phyloP scores from a whole-genome alignment of 1,140 invertebrate genomes.

The Colletes gigas region DNA sequence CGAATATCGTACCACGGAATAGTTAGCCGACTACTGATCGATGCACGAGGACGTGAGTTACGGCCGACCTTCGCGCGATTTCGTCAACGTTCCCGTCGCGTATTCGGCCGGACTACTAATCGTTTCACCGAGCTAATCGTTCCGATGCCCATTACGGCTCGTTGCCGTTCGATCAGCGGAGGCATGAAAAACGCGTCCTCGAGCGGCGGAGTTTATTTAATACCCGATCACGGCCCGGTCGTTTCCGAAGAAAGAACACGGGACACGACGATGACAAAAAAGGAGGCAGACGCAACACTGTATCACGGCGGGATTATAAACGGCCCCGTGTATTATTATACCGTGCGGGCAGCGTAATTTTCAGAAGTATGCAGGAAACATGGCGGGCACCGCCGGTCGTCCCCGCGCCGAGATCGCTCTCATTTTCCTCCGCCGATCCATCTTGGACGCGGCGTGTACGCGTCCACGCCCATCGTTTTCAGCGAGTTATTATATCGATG shows the following conservation, averaged over 20 bases:
- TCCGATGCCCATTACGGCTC: background rate
- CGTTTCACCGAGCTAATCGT: constrained; percentile 22
- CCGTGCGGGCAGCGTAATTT: constrained; percentile 24
- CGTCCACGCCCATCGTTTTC: constrained; percentile 42
- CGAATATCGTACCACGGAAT: constrained; percentile 24
- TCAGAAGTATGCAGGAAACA: constrained; percentile 3
- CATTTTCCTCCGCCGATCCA: constrained; percentile 12
- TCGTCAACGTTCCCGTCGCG: constrained; percentile 32
- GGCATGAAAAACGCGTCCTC: background rate
- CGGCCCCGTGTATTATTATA: constrained; percentile 6
- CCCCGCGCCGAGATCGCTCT: background rate
- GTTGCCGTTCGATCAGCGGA: background rate
- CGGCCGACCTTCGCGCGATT: constrained; percentile 50
- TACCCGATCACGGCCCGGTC: background rate
- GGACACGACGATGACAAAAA: background rate
- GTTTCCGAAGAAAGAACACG: background rate
- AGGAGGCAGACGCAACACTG: background rate
- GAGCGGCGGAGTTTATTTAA: background rate
- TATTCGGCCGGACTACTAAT: constrained; percentile 33
- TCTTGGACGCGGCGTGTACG: constrained; percentile 5
- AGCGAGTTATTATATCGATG: constrained; percentile 25
- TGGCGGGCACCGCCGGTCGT: background rate
- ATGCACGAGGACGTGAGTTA: constrained; percentile 36
- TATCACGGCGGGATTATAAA: constrained; percentile 25
- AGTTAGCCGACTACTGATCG: constrained; percentile 30